These are phyloP conservation scores for Heliconius aoede DNA, from an alignment of 2,888 invertebrate genomes.

Conservation along the genomic window DNA sequence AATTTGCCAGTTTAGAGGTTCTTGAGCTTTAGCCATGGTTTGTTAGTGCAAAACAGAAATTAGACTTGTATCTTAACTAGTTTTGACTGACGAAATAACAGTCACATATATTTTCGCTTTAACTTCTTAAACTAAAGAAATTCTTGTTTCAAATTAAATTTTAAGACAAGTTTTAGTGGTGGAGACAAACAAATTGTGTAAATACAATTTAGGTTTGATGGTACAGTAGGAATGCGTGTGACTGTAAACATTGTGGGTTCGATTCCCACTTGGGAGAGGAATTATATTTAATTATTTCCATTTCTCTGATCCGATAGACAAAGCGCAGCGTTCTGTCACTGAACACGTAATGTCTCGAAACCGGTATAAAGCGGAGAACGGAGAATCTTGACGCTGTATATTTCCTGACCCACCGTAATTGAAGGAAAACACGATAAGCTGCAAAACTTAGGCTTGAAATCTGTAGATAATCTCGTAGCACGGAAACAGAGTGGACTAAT, in stretches of 20 bases:
- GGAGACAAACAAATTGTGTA: no score
- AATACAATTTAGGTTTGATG: constrained; percentile 9
- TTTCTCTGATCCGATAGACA: not conserved
- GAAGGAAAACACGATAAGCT: not conserved
- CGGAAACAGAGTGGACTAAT: constrained; percentile 19
- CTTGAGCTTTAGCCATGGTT: constrained; percentile 1
- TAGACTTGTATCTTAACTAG: constrained; percentile 7
- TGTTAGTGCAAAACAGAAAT: constrained; percentile 10
- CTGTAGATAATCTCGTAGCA: not conserved
- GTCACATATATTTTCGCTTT: not conserved
- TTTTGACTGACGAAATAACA: not conserved
- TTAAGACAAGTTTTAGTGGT: no score
- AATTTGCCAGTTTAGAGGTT: constrained; percentile 21
- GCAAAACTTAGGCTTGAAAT: not conserved
- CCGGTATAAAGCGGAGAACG: no score
- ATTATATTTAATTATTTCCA: not conserved
- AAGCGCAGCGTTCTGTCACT: not conserved
- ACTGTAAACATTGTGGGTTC: not conserved
- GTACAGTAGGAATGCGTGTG: not conserved
- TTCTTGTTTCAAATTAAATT: no score
- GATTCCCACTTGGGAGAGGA: not conserved
- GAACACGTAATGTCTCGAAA: no score
- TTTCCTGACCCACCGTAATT: no score
- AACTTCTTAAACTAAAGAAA: not conserved
- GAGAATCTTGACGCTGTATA: not conserved